Evolutionary conservation across 2,113 vertebrate species (phyloP).

Genomic region (Danio rerio): GRCz12tu NC_133179.1:17516501-17517000

Average conservation of each 20-base stretch:
- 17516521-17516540: conserved; percentile 76
- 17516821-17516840: not conserved
- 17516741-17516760: conserved; percentile 30
- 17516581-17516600: conserved; percentile 71
- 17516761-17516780: conserved; percentile 33
- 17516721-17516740: conserved; percentile 40
- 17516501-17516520: conserved; percentile 72
- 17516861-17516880: conserved; percentile 33
- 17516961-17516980: conserved; percentile 42
- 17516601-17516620: conserved; percentile 61
- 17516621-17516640: conserved; percentile 21
- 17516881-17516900: not conserved
- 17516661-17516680: conserved; percentile 19
- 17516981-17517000: conserved; percentile 62
- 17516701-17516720: conserved; percentile 47
- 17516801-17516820: conserved; percentile 4
- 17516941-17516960: conserved; percentile 70
- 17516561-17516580: conserved; percentile 59
- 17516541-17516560: conserved; percentile 78
- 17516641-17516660: conserved; percentile 40
- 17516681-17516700: conserved; percentile 43
- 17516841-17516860: conserved; percentile 39
- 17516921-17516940: conserved; percentile 74
- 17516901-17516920: conserved; percentile 65
- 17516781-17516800: conserved; percentile 37